Evolutionary conservation across 2,797 vertebrate species (phyloP), one percentile per base, ranked within the genome.

Genomic region (Hippocampus kuda): DNA sequence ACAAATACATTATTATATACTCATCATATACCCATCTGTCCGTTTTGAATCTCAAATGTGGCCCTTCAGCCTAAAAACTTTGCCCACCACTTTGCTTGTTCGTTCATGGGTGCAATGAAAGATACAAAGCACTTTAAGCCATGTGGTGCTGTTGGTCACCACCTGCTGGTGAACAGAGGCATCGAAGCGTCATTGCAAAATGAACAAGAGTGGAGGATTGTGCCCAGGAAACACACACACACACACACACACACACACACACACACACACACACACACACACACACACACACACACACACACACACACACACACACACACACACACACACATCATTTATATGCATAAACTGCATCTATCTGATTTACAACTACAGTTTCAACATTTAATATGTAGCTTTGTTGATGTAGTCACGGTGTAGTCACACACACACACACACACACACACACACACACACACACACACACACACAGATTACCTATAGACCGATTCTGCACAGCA

Each of bases 161-260:
- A 78, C 77, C 88, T 88, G 27, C 79, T 88, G 88, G 81, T 70
- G 72, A 22, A 22, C 54, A 71, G 59, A 42, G 26, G 57, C 38
- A 83, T 51, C 69, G 41, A 78, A 71, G 26, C 4, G 1, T 60
- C 26, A 16, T 20, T 51, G 3, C 30, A 46, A 30, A 48, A 0
- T 68, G 2, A 5, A 38, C 62, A 66, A 2, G 59, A 63, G 15
- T 15, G 62, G 8, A 3, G 16, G 41, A 56, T 60, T 34, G 15
- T 34, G 49, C 2, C 49, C 49, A 51, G 49, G 20, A 51, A 22
- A 49, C 13, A 20, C 48, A 18, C 5, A 49, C 48, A 20, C 48
- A 20, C 48, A 18, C 1, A 10, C 16, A 41, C 2, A 10, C 13
- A 49, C 44, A 20, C 48, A 18, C 48, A 49, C 48, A 20, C 48